These are phyloP conservation scores for Cylindroiulus punctatus DNA, from an alignment of 2,888 invertebrate species.

Conservation along the genomic window DNA sequence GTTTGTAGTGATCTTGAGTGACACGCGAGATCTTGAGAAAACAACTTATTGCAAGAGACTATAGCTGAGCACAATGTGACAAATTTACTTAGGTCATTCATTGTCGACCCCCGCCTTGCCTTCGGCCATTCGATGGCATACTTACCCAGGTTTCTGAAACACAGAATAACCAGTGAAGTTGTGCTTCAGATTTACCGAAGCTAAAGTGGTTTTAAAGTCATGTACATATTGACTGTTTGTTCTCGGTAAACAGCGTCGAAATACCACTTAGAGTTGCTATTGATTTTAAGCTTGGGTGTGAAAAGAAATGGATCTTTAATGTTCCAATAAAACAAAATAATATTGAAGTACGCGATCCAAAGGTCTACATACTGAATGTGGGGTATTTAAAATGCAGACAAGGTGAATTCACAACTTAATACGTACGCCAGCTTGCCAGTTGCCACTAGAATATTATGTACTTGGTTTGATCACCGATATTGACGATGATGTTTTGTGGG, in stretches of 20 bases:
- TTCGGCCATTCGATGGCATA: background rate
- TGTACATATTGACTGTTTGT: slow-evolving; percentile 31
- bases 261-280: slow-evolving; percentile 31
- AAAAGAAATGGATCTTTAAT: slow-evolving; percentile 37
- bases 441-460: too few species aligned
- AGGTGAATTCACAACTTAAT: background rate
- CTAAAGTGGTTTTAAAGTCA: slow-evolving; percentile 42
- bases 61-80: background rate
- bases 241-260: background rate
- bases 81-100: slow-evolving; percentile 22
- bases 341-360: background rate
- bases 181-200: slow-evolving; percentile 2
- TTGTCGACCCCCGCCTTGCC: background rate
- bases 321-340: slow-evolving; percentile 38
- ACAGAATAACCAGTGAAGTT: slow-evolving; percentile 22
- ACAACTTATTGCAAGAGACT: background rate
- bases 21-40: slow-evolving; percentile 3
- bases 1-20: background rate
- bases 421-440: too few species aligned
- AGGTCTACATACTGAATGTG: background rate
- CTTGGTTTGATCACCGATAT: too few species aligned
- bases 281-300: slow-evolving; percentile 28
- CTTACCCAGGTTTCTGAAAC: slow-evolving; percentile 14
- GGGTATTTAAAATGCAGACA: background rate
- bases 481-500: too few species aligned